phyloP scores from a whole-genome alignment of 2,113 vertebrate genomes.

The Pteronura brasiliensis region DNA sequence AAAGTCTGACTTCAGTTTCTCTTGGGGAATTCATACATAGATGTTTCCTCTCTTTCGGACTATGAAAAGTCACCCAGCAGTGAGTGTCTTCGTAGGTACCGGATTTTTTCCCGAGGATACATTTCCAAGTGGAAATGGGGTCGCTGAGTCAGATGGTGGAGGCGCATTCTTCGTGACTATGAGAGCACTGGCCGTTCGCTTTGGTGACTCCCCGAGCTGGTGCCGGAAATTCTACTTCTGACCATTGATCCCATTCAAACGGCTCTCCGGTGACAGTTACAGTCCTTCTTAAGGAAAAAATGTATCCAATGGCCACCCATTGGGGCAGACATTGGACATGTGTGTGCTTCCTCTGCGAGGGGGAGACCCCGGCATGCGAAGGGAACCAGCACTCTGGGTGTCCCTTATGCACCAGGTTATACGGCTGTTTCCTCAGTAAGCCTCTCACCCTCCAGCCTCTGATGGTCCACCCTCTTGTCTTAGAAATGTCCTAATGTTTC shows the following conservation, averaged over 20 bases:
- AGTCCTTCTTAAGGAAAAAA: background rate
- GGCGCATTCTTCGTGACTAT: background rate
- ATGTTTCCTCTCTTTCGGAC: background rate
- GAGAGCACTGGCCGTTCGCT: background rate
- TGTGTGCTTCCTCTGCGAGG: background rate
- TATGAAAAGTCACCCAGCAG: background rate
- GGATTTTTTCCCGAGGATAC: background rate
- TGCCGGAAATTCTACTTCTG: background rate
- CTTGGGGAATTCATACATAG: background rate
- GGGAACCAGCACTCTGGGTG: background rate
- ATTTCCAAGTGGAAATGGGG: background rate
- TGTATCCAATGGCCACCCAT: background rate
- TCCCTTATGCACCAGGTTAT: background rate
- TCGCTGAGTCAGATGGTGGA: background rate
- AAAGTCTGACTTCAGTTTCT: background rate
- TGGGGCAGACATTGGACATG: accelerated
- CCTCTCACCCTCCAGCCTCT: background rate
- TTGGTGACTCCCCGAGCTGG: background rate
- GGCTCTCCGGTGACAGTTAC: background rate
- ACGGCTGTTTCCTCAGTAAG: background rate
- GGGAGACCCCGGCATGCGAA: background rate
- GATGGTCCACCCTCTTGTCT: background rate
- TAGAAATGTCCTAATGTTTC: background rate
- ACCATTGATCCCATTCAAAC: background rate
- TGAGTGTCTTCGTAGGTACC: background rate